A percentile compares a stretch with the other conserved stretches of the same genome.
These are phyloP conservation scores for Ceratina calcarata DNA, from an alignment of 1,140 invertebrate genomes.

Conservation along the genomic window DNA sequence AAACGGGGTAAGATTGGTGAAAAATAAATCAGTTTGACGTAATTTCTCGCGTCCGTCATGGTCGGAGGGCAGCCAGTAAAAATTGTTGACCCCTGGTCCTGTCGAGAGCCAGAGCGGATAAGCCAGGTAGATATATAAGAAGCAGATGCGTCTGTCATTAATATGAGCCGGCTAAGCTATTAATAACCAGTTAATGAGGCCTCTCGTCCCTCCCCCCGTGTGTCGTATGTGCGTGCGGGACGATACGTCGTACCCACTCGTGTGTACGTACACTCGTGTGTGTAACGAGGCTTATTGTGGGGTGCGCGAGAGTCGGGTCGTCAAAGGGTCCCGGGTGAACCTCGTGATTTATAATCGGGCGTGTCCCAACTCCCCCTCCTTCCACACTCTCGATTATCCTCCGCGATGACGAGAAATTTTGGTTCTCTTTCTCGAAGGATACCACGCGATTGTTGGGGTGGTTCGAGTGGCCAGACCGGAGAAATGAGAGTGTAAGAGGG, in stretches of 20 bases:
- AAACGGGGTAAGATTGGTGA: no score
- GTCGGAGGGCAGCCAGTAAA: constrained; percentile 35
- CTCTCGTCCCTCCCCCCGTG: constrained; percentile 59
- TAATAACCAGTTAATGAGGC: constrained; percentile 78
- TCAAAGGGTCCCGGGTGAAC: constrained; percentile 67
- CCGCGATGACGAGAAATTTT: constrained; percentile 37
- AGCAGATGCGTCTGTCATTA: constrained; percentile 75
- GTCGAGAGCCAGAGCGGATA: constrained; percentile 34
- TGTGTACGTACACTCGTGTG: constrained; percentile 11
- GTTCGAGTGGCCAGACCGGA: no score
- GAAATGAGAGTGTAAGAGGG: no score
- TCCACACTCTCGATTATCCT: constrained; percentile 36
- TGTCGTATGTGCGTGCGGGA: constrained; percentile 64
- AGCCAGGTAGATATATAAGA: constrained; percentile 70
- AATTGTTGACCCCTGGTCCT: constrained; percentile 50
- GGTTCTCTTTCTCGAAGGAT: not conserved
- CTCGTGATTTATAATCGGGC: constrained; percentile 69
- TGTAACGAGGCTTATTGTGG: constrained; percentile 54
- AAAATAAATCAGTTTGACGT: no score
- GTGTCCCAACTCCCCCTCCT: constrained; percentile 32
- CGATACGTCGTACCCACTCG: constrained; percentile 42
- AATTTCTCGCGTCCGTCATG: no score
- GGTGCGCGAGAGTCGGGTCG: constrained; percentile 55
- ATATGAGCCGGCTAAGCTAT: constrained; percentile 74
- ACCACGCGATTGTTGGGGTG: no score